A percentile compares a stretch with the other conserved stretches of the same genome.
phyloP scores from a whole-genome alignment of 2,113 vertebrate genomes.

The Forbesichthys papilliferus region DNA sequence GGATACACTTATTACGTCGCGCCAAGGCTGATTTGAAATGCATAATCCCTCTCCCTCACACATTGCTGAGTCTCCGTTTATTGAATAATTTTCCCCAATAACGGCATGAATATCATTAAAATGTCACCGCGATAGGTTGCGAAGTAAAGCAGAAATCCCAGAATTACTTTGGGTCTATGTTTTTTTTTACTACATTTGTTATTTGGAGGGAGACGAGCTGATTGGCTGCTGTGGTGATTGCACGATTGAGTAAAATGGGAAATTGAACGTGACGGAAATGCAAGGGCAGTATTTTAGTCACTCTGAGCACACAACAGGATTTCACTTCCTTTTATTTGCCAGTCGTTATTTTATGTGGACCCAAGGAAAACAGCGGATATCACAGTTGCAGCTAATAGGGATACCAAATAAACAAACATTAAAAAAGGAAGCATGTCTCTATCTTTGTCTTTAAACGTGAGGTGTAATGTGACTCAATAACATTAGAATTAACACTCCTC shows the following conservation, averaged over 20 bases:
- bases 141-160: conserved; percentile 33
- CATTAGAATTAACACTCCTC: too few relatives aligned
- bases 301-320: fast-evolving
- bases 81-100: conserved; percentile 53
- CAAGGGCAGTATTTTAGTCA: conserved; percentile 9
- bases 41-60: conserved; percentile 50
- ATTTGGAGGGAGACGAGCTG: conserved; percentile 15
- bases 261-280: conserved; percentile 34
- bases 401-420: too few relatives aligned
- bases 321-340: neutral
- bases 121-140: conserved; percentile 25
- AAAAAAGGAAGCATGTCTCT: too few relatives aligned
- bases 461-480: too few relatives aligned
- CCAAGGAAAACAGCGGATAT: neutral
- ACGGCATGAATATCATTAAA: conserved; percentile 53
- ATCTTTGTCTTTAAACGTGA: too few relatives aligned
- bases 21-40: conserved; percentile 53
- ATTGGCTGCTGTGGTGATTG: conserved; percentile 18
- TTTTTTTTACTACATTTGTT: conserved; percentile 16
- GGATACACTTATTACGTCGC: conserved; percentile 51
- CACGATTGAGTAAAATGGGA: conserved; percentile 29
- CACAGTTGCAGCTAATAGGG: neutral
- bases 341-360: neutral
- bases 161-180: conserved; percentile 9
- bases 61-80: conserved; percentile 28